Evolutionary conservation across 2,888 invertebrate genomes (phyloP), one percentile per base, ranked within the genome.

Genomic region (Petrophora chlorosata): DNA sequence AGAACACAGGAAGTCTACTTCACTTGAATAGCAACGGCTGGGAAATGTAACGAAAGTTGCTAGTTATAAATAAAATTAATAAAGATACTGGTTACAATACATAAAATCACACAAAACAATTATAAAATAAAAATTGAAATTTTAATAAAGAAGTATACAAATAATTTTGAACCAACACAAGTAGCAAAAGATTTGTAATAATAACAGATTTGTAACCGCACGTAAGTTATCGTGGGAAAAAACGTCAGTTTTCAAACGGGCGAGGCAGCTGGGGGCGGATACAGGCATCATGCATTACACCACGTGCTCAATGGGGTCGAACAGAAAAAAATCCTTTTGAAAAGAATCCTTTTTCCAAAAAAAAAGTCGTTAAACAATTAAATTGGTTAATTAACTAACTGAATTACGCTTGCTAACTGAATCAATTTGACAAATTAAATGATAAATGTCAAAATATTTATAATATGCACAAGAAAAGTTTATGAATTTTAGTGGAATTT

Each of bases 151-250:
- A 14, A 33, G 22, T 28, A 28, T 13, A 22, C 29, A 38, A 38
- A 33, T 39, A 40, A 54, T 43, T 16, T 52, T 16, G 35, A 33
- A 50, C 36, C 36, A 44, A 39, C 26, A 47, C 43, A 57, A 59
- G 52, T 43, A 53, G 56, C 50, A 41, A 36, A 46, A 53, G 53
- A 61, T 61, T 42, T 47, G 56, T 63, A 68, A 66, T 60, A 70
- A 66, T 65, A 73, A 71, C 66, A 76, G 75, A 82, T 81, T 78
- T 80, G 73, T 78, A 71, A 73, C 75, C 62, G 73, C 67, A 68
- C 61, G 70, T 79, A 74, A 79, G 76, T 74, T 70, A 78, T 75
- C 85, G 87, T 87, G 86, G 86, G 86, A 87, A 85, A 82, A 84
- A 78, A 79, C 71, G 76, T 78, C 79, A 77, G 76, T 77, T 74